Evolutionary conservation across 2,888 invertebrate species (phyloP).

Genomic region (Rhingia rostrata): DNA sequence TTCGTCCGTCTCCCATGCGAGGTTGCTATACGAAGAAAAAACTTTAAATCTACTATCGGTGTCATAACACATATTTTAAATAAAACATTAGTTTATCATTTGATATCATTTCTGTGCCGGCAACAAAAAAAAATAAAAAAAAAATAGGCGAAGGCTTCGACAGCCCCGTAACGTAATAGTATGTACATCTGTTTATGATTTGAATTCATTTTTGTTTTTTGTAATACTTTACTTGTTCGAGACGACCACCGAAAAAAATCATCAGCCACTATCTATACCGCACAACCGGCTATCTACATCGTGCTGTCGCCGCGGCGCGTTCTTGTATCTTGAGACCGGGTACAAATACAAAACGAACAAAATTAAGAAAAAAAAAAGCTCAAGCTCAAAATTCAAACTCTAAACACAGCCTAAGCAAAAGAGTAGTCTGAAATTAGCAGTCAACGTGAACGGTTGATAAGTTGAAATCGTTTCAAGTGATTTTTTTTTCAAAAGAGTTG

Average conservation of each 20-base stretch:
- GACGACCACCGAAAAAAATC: slow-evolving; percentile 21
- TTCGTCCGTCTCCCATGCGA: slow-evolving; percentile 64
- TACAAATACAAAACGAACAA: slow-evolving; percentile 31
- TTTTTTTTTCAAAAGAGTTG: no score
- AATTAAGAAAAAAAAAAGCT: slow-evolving; percentile 61
- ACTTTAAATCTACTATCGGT: no score
- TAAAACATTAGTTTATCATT: no score
- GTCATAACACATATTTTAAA: no score
- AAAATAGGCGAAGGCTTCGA: no score
- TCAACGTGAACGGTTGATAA: slow-evolving; percentile 59
- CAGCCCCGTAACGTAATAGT: no score
- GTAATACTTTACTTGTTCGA: slow-evolving; percentile 6
- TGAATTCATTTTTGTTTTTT: background rate
- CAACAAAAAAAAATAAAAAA: no score
- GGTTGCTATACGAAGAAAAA: slow-evolving; percentile 45
- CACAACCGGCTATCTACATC: slow-evolving; percentile 61
- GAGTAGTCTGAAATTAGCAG: slow-evolving; percentile 61
- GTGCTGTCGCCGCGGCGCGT: slow-evolving; percentile 49
- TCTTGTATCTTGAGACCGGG: slow-evolving; percentile 60
- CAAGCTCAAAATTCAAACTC: slow-evolving; percentile 55
- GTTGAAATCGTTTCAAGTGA: background rate
- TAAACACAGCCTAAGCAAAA: slow-evolving; percentile 50
- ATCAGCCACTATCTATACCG: slow-evolving; percentile 13
- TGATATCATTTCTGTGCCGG: no score
- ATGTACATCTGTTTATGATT: no score